Percentiles rank a stretch among this genome's conserved stretches.
phyloP scores from a whole-genome alignment of 2,888 invertebrate species.

The Stenotaenia linearis region DNA sequence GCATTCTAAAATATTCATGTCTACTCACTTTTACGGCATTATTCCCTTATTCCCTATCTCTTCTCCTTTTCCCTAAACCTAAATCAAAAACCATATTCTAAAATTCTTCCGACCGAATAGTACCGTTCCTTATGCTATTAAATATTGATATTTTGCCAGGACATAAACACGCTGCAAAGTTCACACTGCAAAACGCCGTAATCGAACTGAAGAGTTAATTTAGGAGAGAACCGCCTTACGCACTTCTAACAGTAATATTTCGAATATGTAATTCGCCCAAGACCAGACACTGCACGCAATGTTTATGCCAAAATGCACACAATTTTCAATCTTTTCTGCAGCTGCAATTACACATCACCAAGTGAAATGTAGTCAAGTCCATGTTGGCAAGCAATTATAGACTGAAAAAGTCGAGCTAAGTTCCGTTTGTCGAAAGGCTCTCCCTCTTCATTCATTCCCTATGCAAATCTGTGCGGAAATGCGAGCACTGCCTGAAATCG shows the following conservation, averaged over 20 bases:
- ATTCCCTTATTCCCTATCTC: constrained; percentile 1
- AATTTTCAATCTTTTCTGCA: not conserved
- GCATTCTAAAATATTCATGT: constrained; percentile 2
- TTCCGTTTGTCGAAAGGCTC: constrained; percentile 11
- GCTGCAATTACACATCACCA: not conserved
- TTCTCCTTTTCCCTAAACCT: not conserved
- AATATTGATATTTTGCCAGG: not conserved
- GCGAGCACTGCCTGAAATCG: constrained; percentile 19
- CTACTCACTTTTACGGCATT: constrained; percentile 11
- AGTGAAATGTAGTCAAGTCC: constrained; percentile 10
- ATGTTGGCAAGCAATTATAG: constrained; percentile 19
- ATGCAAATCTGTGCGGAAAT: constrained; percentile 19
- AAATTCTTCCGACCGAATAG: not conserved
- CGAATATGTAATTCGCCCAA: not conserved
- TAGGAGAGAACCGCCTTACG: not conserved
- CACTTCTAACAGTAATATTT: not conserved
- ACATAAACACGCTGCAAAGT: not conserved
- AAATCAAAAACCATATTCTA: not conserved
- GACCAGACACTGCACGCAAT: not conserved
- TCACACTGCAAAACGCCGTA: not conserved
- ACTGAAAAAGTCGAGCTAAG: constrained; percentile 7
- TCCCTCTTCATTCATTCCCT: constrained; percentile 19
- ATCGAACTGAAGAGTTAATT: not conserved
- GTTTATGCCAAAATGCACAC: not conserved
- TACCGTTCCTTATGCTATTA: not conserved